These are phyloP conservation scores for Callospermophilus lateralis DNA, from an alignment of 2,113 vertebrate genomes.

Conservation along the genomic window DNA sequence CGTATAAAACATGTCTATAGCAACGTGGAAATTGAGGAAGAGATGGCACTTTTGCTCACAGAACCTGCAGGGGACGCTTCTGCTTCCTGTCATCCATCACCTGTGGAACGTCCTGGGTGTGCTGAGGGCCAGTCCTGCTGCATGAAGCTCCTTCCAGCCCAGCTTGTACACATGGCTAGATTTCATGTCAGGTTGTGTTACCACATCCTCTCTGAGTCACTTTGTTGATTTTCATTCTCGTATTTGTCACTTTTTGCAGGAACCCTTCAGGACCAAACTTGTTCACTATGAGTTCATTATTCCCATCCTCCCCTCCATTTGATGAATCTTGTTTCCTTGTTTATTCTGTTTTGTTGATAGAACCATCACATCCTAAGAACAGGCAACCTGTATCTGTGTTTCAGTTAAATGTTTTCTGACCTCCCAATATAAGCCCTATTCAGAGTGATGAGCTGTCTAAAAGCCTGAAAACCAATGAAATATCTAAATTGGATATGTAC, in stretches of 20 bases:
- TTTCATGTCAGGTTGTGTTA: neutral
- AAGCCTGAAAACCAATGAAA: neutral
- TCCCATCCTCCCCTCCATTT: accelerated
- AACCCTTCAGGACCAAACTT: neutral
- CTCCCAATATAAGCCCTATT: neutral
- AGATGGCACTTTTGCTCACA: neutral
- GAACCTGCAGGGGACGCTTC: neutral
- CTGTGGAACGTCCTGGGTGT: accelerated
- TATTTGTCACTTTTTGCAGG: neutral
- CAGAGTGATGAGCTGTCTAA: neutral
- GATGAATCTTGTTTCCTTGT: neutral
- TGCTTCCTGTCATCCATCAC: neutral
- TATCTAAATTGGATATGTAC: neutral
- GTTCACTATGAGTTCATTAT: neutral
- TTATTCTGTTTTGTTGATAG: neutral
- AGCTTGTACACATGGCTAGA: too few relatives aligned
- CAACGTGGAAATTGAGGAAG: neutral
- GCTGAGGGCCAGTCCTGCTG: accelerated
- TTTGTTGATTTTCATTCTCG: neutral
- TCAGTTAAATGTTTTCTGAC: neutral
- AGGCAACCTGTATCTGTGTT: neutral
- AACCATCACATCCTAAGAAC: neutral
- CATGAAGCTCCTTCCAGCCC: accelerated
- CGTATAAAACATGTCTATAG: neutral
- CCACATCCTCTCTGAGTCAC: neutral